Percentiles rank a stretch among this genome's conserved stretches.
These are phyloP conservation scores for Nephrotoma flavescens DNA, from an alignment of 2,888 invertebrate species.

Conservation along the genomic window DNA sequence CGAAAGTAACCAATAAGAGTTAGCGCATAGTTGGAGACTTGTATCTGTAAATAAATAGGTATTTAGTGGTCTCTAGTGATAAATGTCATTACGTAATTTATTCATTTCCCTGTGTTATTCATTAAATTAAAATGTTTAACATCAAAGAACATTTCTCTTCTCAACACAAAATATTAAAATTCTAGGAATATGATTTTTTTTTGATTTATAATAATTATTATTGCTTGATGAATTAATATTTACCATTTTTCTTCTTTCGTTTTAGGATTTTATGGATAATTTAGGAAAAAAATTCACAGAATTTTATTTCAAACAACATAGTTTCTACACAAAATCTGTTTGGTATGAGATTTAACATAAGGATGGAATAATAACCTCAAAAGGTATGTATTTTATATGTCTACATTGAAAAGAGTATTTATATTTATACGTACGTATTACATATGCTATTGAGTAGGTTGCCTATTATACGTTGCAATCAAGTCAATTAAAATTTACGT, in stretches of 20 bases:
- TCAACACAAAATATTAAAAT: neutral
- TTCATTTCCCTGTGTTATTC: no score
- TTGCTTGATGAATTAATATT: neutral
- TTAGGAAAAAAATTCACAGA: neutral
- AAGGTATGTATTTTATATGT: neutral
- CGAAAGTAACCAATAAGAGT: no score
- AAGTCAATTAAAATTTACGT: neutral
- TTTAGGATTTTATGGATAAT: neutral
- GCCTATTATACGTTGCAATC: neutral
- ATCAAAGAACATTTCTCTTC: neutral
- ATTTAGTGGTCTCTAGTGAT: no score
- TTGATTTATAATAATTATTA: neutral
- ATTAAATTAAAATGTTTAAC: neutral
- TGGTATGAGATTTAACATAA: neutral
- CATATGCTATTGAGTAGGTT: no score
- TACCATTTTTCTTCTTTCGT: neutral
- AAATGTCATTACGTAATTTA: no score
- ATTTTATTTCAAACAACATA: neutral
- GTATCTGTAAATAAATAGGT: no score
- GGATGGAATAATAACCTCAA: neutral
- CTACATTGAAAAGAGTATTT: neutral
- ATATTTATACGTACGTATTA: neutral
- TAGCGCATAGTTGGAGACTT: no score
- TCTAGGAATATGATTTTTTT: neutral
- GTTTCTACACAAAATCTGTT: neutral